Base-by-base conservation (phyloP, 1,140 invertebrate genomes). In the Lordiphosa collinella region DNA sequence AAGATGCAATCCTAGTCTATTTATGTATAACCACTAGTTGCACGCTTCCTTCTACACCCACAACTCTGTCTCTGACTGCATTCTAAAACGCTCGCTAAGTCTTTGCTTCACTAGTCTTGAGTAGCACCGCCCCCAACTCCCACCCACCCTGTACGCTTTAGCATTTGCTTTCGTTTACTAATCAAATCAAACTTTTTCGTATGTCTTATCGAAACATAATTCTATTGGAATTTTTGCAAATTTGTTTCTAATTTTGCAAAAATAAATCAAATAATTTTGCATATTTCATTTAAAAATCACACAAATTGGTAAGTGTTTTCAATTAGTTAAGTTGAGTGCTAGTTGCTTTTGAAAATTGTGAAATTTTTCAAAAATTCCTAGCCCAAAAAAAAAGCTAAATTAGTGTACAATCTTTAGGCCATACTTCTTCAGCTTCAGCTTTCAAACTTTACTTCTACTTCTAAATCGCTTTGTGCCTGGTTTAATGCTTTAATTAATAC, bases 281-380 rank as follows among this genome's bases (percentile, higher is more conserved):
- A 63, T 55, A 38, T 68, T 64, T 75, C 16, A 82, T 82, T 82
- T 84, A 50, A 78, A 62, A 43, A 11, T 12, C 5, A 69, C 60
- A 40, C 44, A 56, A 82, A 84, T 84, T 84, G 78, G 78, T 84
- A 84, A 84, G 78, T 84, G 73, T 60, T 78, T 47, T 46, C 22
- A 69, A 25, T 37, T 79, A 67, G 46, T 56, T 46, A 43, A 25
- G 41, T 37, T 43, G 54, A 59, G 69, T 64, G 53, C 61, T 67
- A 62, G 41, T 54, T 40, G 63, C 50, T 71, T 37, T 29, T 46
- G 36, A 41, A 29, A n/a, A 48, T n/a, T 6, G n/a, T n/a, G n/a
- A n/a, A 29, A 13, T 25, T 38, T 32, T 10, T 65, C 38, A 16
- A 64, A 57, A 40, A 43, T 29, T 51, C 5, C 38, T 53, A 66